Evolutionary conservation across 2,888 invertebrate species (phyloP).

Genomic region (Cantharis rufa): DNA sequence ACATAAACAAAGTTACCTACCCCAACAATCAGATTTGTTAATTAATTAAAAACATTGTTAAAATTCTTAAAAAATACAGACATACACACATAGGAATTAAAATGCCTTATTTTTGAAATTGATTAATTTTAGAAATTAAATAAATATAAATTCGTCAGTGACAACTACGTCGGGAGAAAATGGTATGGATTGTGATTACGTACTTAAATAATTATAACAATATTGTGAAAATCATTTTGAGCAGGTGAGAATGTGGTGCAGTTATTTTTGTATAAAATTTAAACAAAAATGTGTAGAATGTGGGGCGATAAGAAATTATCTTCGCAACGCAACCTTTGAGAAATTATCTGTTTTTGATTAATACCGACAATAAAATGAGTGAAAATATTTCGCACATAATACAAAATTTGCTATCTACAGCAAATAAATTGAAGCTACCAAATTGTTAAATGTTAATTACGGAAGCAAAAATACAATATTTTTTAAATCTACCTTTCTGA

Average conservation of each 20-base stretch:
- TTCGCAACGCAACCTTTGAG: too few species aligned
- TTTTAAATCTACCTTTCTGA: slow-evolving; percentile 77
- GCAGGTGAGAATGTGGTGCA: too few species aligned
- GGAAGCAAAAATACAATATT: background rate
- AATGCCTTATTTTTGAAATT: background rate
- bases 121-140: too few species aligned
- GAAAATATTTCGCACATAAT: too few species aligned
- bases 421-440: background rate
- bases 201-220: too few species aligned
- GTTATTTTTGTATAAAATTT: too few species aligned
- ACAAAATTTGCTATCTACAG: background rate
- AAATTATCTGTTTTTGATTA: background rate
- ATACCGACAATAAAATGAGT: background rate
- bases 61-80: background rate
- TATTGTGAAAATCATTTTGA: too few species aligned
- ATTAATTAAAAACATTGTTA: background rate
- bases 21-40: background rate
- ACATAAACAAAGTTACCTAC: background rate
- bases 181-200: too few species aligned
- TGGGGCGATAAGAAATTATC: too few species aligned
- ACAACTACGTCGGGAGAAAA: too few species aligned
- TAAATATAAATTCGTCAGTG: too few species aligned
- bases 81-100: background rate
- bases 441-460: background rate
- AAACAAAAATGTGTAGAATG: too few species aligned